phyloP scores from a whole-genome alignment of 2,888 invertebrate species.

The Rhamnusium bicolor region DNA sequence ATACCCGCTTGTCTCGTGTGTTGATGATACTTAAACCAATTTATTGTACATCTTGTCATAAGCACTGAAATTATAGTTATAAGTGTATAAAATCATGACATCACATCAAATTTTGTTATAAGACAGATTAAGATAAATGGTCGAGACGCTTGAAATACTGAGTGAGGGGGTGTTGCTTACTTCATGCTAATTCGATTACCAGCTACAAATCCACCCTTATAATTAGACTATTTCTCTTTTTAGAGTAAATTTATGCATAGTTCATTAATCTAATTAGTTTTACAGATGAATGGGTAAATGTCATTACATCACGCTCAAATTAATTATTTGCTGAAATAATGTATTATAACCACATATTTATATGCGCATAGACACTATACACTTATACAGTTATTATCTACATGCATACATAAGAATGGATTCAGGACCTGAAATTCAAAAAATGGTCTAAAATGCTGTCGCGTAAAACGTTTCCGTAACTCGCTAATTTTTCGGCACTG shows the following conservation, averaged over 20 bases:
- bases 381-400: too few relatives aligned
- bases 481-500: too few relatives aligned
- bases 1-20: conserved; percentile 1
- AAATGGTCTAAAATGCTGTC: too few relatives aligned
- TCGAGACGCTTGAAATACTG: conserved; percentile 18
- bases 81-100: conserved; percentile 35
- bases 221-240: conserved; percentile 21
- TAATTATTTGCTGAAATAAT: not conserved
- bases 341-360: not conserved
- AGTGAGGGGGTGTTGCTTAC: conserved; percentile 5
- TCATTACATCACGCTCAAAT: not conserved
- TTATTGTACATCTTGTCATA: conserved; percentile 24
- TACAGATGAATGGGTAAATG: not conserved
- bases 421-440: too few relatives aligned
- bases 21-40: conserved; percentile 19
- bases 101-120: conserved; percentile 36
- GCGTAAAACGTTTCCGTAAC: too few relatives aligned
- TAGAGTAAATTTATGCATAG: conserved; percentile 1
- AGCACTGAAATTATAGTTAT: conserved; percentile 8
- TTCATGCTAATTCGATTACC: conserved; percentile 20
- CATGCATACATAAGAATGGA: too few relatives aligned
- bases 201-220: conserved; percentile 23
- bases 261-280: conserved; percentile 10
- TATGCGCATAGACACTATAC: too few relatives aligned
- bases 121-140: conserved; percentile 40